phyloP scores from a whole-genome alignment of 2,797 vertebrate genomes.

The Paramormyrops hopkinsi region DNA sequence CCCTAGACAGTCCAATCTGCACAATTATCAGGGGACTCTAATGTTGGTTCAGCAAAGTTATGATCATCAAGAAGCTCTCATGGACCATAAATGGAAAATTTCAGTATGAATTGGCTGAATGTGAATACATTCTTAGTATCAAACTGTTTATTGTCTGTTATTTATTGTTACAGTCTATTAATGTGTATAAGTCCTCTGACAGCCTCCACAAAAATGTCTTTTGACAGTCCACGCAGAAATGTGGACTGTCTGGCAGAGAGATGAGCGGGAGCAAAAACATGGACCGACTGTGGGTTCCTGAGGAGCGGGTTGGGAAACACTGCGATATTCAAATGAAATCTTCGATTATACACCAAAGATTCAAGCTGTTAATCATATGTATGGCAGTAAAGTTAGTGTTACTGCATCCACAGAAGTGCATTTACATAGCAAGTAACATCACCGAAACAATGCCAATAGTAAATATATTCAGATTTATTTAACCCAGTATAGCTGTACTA shows the following conservation, averaged over 20 bases:
- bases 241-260: neutral
- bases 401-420: neutral
- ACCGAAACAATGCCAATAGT: neutral
- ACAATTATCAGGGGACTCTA: conserved; percentile 14
- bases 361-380: neutral
- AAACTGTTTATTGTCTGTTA: neutral
- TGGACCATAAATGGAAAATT: neutral
- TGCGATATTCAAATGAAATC: neutral
- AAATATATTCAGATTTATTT: neutral
- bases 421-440: neutral
- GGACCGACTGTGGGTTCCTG: neutral
- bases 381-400: neutral
- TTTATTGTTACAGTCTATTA: neutral
- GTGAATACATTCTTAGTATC: neutral
- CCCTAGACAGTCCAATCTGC: conserved; percentile 60
- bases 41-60: neutral
- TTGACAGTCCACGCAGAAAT: neutral
- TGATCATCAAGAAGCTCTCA: neutral
- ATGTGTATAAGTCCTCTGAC: neutral
- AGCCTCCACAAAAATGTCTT: neutral
- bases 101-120: neutral
- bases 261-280: neutral
- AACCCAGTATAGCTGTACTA: neutral
- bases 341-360: neutral
- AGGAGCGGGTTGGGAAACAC: neutral